These are phyloP conservation scores for Heliconius congener DNA, from an alignment of 1,140 invertebrate species.

Conservation along the genomic window DNA sequence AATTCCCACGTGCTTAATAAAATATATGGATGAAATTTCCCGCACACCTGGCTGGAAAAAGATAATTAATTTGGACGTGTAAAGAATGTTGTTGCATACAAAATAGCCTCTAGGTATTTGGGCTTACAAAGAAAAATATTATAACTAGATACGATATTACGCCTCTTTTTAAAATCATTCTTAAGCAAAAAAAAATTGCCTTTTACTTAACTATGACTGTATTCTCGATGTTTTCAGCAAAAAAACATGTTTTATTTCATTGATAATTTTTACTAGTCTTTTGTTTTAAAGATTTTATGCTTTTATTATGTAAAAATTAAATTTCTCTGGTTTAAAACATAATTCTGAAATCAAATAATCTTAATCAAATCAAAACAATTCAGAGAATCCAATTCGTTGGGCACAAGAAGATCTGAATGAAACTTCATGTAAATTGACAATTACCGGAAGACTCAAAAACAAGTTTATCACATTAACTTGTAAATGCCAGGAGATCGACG, in stretches of 20 bases:
- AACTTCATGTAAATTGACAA: conserved; percentile 23
- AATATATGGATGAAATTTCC: conserved; percentile 42
- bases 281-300: too few species aligned
- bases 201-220: too few species aligned
- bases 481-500: conserved; percentile 56
- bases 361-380: conserved; percentile 19
- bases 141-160: neutral
- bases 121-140: conserved; percentile 11
- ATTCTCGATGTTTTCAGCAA: too few species aligned
- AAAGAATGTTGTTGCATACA: conserved; percentile 34
- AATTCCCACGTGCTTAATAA: conserved; percentile 24
- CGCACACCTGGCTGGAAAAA: conserved; percentile 36
- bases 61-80: conserved; percentile 48
- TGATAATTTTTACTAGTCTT: too few species aligned
- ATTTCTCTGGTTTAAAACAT: neutral
- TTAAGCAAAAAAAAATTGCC: too few species aligned
- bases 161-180: neutral
- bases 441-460: conserved; percentile 27
- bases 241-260: too few species aligned
- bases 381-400: conserved; percentile 17
- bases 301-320: too few species aligned
- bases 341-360: conserved; percentile 2
- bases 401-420: conserved; percentile 12
- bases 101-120: conserved; percentile 21
- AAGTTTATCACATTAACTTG: conserved; percentile 63